A percentile compares a stretch with the other conserved stretches of the same genome.
These are phyloP conservation scores for Diorhabda sublineata DNA, from an alignment of 1,140 invertebrate genomes.

Conservation along the genomic window DNA sequence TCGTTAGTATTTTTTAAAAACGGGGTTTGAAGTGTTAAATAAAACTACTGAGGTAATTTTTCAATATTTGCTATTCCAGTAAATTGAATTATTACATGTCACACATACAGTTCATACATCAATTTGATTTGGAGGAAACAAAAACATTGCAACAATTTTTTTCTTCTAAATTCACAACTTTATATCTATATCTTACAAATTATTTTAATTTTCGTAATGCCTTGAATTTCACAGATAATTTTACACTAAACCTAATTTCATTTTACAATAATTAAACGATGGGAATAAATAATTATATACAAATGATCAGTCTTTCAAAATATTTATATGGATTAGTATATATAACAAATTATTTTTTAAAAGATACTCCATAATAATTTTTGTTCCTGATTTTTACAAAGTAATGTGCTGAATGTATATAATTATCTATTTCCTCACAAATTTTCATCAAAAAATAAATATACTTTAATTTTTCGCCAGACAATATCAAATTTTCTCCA, in stretches of 20 bases:
- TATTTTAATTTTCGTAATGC: constrained; percentile 39
- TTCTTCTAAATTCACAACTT: constrained; percentile 35
- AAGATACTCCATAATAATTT: not conserved
- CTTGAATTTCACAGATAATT: constrained; percentile 40
- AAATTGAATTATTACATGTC: constrained; percentile 45
- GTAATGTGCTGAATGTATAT: not conserved
- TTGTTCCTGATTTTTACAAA: not conserved
- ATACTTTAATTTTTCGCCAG: constrained; percentile 4
- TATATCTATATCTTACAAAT: constrained; percentile 40
- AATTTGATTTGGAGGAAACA: constrained; percentile 37
- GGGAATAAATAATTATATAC: constrained; percentile 11
- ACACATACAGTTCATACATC: constrained; percentile 46
- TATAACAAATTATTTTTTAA: constrained; percentile 8
- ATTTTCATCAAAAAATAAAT: constrained; percentile 15
- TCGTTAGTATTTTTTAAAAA: no score
- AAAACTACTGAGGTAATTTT: constrained; percentile 14
- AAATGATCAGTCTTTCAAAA: constrained; percentile 7
- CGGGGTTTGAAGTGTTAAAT: not conserved
- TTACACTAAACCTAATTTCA: constrained; percentile 30
- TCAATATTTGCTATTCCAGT: constrained; percentile 46
- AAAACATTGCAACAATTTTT: constrained; percentile 39
- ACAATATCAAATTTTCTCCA: constrained; percentile 1
- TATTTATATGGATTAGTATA: constrained; percentile 2
- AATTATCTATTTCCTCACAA: constrained; percentile 19
- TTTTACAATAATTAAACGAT: constrained; percentile 19